Base-by-base conservation (phyloP, 1,140 invertebrate genomes). In the Odontomachus brunneus region DNA sequence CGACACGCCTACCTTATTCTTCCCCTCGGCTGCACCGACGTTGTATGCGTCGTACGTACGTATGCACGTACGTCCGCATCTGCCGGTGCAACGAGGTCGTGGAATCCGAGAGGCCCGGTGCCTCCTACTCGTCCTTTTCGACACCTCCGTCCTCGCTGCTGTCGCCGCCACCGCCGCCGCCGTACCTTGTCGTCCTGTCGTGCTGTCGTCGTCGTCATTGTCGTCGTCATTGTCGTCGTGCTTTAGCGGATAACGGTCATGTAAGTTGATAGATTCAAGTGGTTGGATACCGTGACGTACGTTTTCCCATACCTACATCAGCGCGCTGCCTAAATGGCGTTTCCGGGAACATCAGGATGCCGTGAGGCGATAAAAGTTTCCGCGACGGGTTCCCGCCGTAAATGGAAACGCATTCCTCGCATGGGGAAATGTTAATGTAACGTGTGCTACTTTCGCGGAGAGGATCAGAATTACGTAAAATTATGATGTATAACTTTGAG, bases 1-100 rank as follows among this genome's bases (percentile, higher is more conserved):
- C 84, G 87, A 88, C 89, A 90, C 89, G 89, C 89, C 89, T 89
- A 88, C 86, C 84, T 87, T 89, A 87, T 89, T 89, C 85, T 88
- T 85, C 84, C 71, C 81, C 59, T 29, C 59, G 49, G 51, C 73
- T 66, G 55, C 24, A 53, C 49, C 57, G 65, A 49, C 22, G 62
- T 82, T 63, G 82, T 74, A 71, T 55, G 82, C 74, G 55, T 33
- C 67, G 71, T 69, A 86, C 82, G 75, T 84, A 29, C 59, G 59
- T 60, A 75, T 17, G 51, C n/a, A n/a, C 44, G 62, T 67, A 67
- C 48, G 55, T 62, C 75, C 49, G 81, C 88, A 89, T 89, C 88
- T 89, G 88, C 76, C 86, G 57, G 57, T 67, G 82, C 76, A 55
- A 22, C 59, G 74, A 63, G 65, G 76, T 87, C 75, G 51, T 59